A percentile compares a stretch with the other conserved stretches of the same genome.
Conservation (phyloP, 2,888 invertebrate genomes). For the Philereme vetulata region DNA sequence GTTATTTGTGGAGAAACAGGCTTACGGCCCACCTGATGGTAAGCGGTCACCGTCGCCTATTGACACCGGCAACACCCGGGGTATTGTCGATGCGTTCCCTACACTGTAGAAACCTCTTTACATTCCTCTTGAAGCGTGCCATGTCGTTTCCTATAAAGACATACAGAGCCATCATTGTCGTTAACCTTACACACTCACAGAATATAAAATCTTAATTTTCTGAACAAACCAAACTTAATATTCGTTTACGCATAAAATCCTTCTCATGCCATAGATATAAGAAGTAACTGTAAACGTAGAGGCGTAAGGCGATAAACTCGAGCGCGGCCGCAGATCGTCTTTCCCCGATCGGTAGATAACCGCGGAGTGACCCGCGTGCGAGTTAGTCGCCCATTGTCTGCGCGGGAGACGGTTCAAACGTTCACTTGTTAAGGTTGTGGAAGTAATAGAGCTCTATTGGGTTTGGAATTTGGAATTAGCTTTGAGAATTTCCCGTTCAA, state of each 20-base stretch:
- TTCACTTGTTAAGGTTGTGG: slow-evolving; percentile 41
- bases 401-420: slow-evolving; percentile 53
- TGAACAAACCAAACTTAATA: slow-evolving; percentile 15
- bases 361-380: slow-evolving; percentile 73
- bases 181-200: too few species aligned
- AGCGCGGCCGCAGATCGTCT: slow-evolving; percentile 67
- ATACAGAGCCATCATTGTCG: too few species aligned
- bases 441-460: slow-evolving; percentile 24
- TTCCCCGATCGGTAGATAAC: slow-evolving; percentile 76
- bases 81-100: too few species aligned
- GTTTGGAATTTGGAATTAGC: slow-evolving; percentile 14
- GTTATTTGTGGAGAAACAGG: too few species aligned
- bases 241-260: slow-evolving; percentile 29
- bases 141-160: too few species aligned
- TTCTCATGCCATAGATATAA: slow-evolving; percentile 50
- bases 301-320: slow-evolving; percentile 71
- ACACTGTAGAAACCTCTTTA: too few species aligned
- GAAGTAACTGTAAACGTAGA: slow-evolving; percentile 64
- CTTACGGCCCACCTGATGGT: too few species aligned
- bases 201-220: slow-evolving; percentile 5
- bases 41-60: too few species aligned
- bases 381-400: slow-evolving; percentile 70
- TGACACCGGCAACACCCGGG: too few species aligned
- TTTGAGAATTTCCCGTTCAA: too few species aligned
- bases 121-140: too few species aligned